These are phyloP conservation scores for Vanessa tameamea DNA, from an alignment of 1,140 invertebrate species.

Conservation along the genomic window DNA sequence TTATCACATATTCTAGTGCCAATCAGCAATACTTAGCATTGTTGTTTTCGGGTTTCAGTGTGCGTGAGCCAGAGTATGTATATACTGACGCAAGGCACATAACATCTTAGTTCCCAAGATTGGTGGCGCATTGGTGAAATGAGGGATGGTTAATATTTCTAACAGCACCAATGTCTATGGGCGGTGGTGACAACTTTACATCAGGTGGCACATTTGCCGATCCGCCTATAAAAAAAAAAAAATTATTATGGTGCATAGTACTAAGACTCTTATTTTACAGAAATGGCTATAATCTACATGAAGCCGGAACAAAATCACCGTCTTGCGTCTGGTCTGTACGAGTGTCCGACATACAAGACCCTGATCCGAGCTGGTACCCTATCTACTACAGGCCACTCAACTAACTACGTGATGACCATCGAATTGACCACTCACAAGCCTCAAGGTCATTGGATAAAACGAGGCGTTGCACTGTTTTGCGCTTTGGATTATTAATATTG, in stretches of 20 bases:
- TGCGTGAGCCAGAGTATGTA: no score
- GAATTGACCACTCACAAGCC: constrained; percentile 83
- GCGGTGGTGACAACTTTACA: no score
- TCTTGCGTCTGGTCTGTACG: constrained; percentile 79
- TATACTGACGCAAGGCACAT: no score
- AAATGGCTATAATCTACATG: constrained; percentile 84
- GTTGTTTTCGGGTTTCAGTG: no score
- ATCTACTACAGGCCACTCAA: constrained; percentile 90
- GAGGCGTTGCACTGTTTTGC: constrained; percentile 89
- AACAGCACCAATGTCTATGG: no score
- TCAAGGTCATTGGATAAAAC: constrained; percentile 88
- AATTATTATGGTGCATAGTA: not conserved
- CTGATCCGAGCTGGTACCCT: constrained; percentile 84
- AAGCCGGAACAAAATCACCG: constrained; percentile 82
- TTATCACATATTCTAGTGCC: no score
- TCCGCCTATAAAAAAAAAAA: no score
- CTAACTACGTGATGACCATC: constrained; percentile 89
- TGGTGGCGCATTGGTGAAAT: no score
- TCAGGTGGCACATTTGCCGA: no score
- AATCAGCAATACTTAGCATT: no score
- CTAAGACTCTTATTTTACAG: constrained; percentile 51
- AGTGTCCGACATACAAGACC: constrained; percentile 90
- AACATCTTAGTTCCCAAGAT: no score
- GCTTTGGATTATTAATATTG: constrained; percentile 85
- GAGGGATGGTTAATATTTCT: no score